A percentile compares a stretch with the other conserved stretches of the same genome.
These are phyloP conservation scores for Hirundo rustica DNA, from an alignment of 2,797 vertebrate genomes.

Conservation along the genomic window DNA sequence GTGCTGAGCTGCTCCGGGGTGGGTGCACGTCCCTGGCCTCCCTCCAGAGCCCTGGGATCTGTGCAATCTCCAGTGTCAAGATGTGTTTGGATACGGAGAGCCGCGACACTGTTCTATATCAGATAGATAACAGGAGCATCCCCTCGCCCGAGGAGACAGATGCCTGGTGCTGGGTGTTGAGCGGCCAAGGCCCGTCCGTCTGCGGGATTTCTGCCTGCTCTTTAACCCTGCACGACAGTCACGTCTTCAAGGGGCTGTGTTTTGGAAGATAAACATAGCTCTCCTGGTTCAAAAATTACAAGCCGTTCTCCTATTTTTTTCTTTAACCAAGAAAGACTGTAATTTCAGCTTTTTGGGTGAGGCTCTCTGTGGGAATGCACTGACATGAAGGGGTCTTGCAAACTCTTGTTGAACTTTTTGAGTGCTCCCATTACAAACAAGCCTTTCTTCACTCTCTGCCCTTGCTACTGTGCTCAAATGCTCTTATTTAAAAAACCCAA, in stretches of 20 bases:
- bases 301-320: background rate
- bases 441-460: background rate
- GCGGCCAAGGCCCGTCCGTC: rapidly evolving
- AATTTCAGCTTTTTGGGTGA: conserved; percentile 37
- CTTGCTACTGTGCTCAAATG: background rate
- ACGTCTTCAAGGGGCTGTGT: background rate
- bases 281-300: conserved; percentile 35
- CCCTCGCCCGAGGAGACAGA: background rate
- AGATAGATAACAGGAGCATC: conserved; percentile 37
- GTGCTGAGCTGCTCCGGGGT: background rate
- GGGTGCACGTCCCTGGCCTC: background rate
- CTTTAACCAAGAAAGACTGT: background rate
- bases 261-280: conserved; percentile 24
- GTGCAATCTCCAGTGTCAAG: conserved; percentile 59
- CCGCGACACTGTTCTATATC: conserved; percentile 10
- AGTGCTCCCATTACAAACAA: background rate
- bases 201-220: background rate
- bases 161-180: background rate
- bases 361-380: background rate
- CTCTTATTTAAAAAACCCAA: background rate
- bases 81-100: conserved; percentile 51
- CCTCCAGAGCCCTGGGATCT: conserved; percentile 36
- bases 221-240: background rate
- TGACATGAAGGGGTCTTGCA: conserved; percentile 16
- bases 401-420: conserved; percentile 5